Evolutionary conservation across 2,797 vertebrate genomes (phyloP), one percentile per base, ranked within the genome.

Genomic region (Pteronotus mesoamericanus): DNA sequence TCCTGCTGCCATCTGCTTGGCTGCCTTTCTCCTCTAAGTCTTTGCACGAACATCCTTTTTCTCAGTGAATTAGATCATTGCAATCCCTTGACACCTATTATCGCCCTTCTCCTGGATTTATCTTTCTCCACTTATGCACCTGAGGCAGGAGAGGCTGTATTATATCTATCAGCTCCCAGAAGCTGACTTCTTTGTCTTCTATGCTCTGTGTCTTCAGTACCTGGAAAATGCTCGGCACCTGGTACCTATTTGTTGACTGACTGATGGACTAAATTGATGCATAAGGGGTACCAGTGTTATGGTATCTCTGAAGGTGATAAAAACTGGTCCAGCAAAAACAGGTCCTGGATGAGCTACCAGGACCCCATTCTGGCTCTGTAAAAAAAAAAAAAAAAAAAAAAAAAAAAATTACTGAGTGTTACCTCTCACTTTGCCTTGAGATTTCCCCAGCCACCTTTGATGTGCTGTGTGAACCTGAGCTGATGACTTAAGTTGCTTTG

Each of bases 61-160:
- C 48, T n/a, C 51, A 26, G 79, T 34, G 19, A 48, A 69, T 34
- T 11, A 68, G 71, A 34, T 39, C n/a, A 21, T 8, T 9, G 42
- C 42, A 21, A 24, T 10, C 37, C 78, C n/a, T 29, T 2, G 0
- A 37, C 26, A 37, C 68, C 6, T 22, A 8, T n/a, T 29, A 0
- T 5, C 1, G 0, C 18, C 39, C 48, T 80, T 16, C n/a, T 14
- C 69, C 51, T 37, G 42, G 57, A 75, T 15, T 55, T 37, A 22
- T 32, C 32, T 9, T 5, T 34, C 57, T 68, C 42, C 29, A 1
- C 21, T 51, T 5, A 18, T 1, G 37, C 12, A 2, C 69, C 7
- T 0, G 4, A 39, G 2, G 5, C 2, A 3, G 69, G 21, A 51
- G 16, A n/a, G 37, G 37, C 34, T 37, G 7, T 37, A 0, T 4